Evolutionary conservation across 2,888 invertebrate genomes (phyloP), one percentile per base, ranked within the genome.

Genomic region (Xylota segnis): DNA sequence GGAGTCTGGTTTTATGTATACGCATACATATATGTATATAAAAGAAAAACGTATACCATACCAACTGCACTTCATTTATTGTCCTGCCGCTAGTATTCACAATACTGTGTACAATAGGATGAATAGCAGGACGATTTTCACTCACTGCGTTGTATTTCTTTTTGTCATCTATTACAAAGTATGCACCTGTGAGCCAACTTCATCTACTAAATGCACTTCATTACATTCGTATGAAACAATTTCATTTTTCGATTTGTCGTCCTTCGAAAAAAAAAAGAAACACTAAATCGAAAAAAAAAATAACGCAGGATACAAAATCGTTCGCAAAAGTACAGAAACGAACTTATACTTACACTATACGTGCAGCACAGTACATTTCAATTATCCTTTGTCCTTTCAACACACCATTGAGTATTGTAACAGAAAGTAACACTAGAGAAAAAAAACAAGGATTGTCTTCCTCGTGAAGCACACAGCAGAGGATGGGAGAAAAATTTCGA

Each of bases 301-400:
- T 14, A 47, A 37, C 40, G 47, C 45, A 18, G 50, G 77, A 27
- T 50, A 54, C 29, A 59, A 40, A 58, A 63, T 71, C 43, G 50
- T 40, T 47, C 14, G 6, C 34, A 50, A 10, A 14, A 56, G 65
- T n/a, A 45, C 0, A 45, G 70, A 34, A 23, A 5, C 45, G 32
- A 61, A 32, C 54, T 65, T 59, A 50, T 47, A 27, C 50, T 61
- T 59, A 54, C 16, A 61, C 16, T 29, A 43, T 14, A 34, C 52
- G 61, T 75, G 37, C 29, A 58, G 54, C n/a, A 34, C 45, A 68
- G 86, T 40, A 86, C 72, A 68, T 86, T 86, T 82, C 86, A 86
- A 86, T 86, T 86, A 82, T 86, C 82, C 76, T 82, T 86, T 86
- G 86, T 86, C 76, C 76, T 70, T 65, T 68, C 61, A 66, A 72